phyloP scores from a whole-genome alignment of 2,888 invertebrate species.

The Coelinius sp. region DNA sequence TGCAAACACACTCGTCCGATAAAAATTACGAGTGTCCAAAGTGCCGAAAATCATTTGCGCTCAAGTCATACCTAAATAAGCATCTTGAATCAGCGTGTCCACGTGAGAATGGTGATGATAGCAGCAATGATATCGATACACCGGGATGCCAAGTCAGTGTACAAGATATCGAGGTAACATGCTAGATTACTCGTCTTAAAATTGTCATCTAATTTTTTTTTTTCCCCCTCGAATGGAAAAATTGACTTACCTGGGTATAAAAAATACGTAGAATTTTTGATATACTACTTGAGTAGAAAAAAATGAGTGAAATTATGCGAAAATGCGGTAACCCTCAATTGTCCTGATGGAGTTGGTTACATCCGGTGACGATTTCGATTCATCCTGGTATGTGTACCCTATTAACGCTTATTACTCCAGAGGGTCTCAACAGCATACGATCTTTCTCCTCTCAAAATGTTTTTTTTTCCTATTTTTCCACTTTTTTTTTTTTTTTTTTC shows the following conservation, averaged over 20 bases:
- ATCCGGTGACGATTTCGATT: conserved; percentile 38
- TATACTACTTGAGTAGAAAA: neutral
- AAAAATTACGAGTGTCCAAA: conserved; percentile 91
- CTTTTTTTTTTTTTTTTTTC: neutral
- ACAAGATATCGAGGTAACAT: conserved; percentile 7
- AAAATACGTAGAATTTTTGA: neutral
- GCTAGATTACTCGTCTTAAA: neutral
- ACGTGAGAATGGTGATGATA: conserved; percentile 71
- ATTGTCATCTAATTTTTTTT: neutral
- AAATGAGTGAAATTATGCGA: conserved; percentile 35
- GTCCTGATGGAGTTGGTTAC: conserved; percentile 30
- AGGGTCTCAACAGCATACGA: conserved; percentile 7
- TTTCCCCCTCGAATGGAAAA: neutral
- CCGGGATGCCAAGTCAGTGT: neutral
- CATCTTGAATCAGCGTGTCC: conserved; percentile 93
- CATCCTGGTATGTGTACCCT: conserved; percentile 27
- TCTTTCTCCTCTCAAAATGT: neutral
- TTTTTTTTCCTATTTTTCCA: conserved; percentile 18
- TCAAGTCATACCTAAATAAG: conserved; percentile 96
- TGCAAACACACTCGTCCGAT: conserved; percentile 94
- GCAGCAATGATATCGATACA: conserved; percentile 35
- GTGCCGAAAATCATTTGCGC: conserved; percentile 92
- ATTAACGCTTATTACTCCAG: conserved; percentile 30
- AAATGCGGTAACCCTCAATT: conserved; percentile 31
- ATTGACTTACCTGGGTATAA: neutral